A percentile compares a stretch with the other conserved stretches of the same genome.
These are phyloP conservation scores for Clamator glandarius DNA, from an alignment of 2,797 vertebrate species.

Conservation along the genomic window DNA sequence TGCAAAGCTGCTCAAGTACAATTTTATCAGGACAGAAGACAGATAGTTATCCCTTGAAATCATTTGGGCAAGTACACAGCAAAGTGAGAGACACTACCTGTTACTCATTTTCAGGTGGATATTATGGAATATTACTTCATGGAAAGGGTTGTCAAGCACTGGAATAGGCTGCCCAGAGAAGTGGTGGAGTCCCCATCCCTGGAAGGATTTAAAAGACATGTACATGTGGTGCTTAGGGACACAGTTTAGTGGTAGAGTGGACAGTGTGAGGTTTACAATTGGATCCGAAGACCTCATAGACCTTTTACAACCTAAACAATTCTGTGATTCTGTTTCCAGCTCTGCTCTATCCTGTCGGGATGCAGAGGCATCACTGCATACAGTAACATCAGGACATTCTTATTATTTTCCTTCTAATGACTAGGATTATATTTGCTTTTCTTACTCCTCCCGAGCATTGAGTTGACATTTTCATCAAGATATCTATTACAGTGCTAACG, in stretches of 20 bases:
- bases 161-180: too few relatives aligned
- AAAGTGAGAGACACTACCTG: neutral
- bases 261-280: too few relatives aligned
- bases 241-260: too few relatives aligned
- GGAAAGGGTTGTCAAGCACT: too few relatives aligned
- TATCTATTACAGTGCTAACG: neutral
- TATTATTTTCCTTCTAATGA: neutral
- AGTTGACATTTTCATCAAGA: neutral
- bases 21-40: neutral
- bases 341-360: neutral
- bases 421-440: neutral
- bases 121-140: too few relatives aligned
- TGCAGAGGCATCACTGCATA: neutral
- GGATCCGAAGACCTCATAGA: too few relatives aligned
- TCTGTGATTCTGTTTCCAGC: neutral
- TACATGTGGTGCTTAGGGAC: too few relatives aligned
- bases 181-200: too few relatives aligned
- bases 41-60: neutral
- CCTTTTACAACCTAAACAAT: too few relatives aligned
- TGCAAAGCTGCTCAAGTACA: neutral
- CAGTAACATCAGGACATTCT: neutral
- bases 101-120: neutral
- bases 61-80: too few relatives aligned
- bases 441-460: neutral
- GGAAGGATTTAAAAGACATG: too few relatives aligned